Base-by-base conservation (phyloP, 2,888 invertebrate genomes). In the Tinea trinotella region DNA sequence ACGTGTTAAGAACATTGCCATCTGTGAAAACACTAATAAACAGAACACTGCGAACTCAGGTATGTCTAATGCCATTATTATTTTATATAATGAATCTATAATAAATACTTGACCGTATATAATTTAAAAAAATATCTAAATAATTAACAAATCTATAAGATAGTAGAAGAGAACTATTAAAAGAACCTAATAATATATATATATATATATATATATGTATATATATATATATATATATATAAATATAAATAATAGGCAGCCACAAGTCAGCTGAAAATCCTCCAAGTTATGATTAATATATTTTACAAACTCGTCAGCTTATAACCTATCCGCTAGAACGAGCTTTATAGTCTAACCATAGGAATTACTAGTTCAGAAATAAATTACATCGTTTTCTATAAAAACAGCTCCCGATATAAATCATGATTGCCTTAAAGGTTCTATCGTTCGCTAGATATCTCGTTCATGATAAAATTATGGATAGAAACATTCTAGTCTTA, bases 391-490 rank as follows among this genome's bases (percentile, higher is more conserved):
- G 19, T 46, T 17, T 19, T 19, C 46, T 46, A 46, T 46, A 46
- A 46, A 46, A 46, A 46, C 46, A 19, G 46, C 46, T 46, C 46
- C 46, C 46, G 46, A 46, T 46, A 46, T 46, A 46, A 46, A 46
- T 46, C 46, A 46, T 19, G 46, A 46, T 46, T 46, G 46, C 46
- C 46, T 46, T 46, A 46, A 46, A 19, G 40, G 46, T 10, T 46
- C 46, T 46, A 46, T 46, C 46, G 46, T 19, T 46, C 46, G 18
- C 19, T 19, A 17, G 46, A 46, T 12, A 46, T 46, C 46, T 17
- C 17, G 46, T 46, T 19, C n/a, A 19, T 19, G 46, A 46, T 46
- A 46, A 46, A 19, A 46, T 46, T 7, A 19, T 19, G 46, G 18
- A 46, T 46, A 46, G 15, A 44, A 44, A 44, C 5, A 17, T 46